Percentiles rank a stretch among this genome's conserved stretches.
phyloP scores from a whole-genome alignment of 2,888 invertebrate species.

The Acronicta aceris region DNA sequence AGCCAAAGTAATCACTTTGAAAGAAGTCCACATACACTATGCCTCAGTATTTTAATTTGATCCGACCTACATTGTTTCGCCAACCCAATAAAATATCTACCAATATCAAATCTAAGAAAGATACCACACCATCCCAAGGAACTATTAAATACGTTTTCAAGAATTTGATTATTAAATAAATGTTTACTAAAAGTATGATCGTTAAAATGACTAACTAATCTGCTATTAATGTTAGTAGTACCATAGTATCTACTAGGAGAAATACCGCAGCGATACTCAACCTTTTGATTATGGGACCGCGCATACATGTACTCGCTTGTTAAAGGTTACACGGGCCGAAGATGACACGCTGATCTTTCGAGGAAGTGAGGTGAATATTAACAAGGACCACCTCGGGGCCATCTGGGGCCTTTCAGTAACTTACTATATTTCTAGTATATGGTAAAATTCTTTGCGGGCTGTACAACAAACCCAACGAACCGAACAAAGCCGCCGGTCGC shows the following conservation, averaged over 20 bases:
- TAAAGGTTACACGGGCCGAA: background rate
- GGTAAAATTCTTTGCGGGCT: background rate
- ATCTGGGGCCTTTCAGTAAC: background rate
- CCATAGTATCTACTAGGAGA: background rate
- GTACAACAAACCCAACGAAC: background rate
- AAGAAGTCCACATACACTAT: constrained; percentile 19
- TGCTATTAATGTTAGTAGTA: background rate
- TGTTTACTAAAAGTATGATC: background rate
- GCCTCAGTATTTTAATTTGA: constrained; percentile 12
- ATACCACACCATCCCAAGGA: constrained; percentile 17
- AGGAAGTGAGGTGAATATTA: constrained; percentile 1
- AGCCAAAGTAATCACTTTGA: constrained; percentile 43
- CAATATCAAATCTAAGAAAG: constrained; percentile 54
- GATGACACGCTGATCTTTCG: background rate
- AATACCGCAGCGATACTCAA: constrained; percentile 29
- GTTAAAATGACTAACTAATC: constrained; percentile 5
- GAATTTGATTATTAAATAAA: background rate
- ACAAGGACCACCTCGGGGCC: background rate
- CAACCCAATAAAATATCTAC: constrained; percentile 11
- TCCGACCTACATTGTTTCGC: constrained; percentile 2
- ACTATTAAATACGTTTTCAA: background rate
- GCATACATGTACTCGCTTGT: background rate
- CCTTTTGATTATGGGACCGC: constrained; percentile 3
- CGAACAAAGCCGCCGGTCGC: background rate
- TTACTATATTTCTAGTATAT: constrained; percentile 3